phyloP scores from a whole-genome alignment of 2,113 vertebrate species.

The Nesogale talazaci region DNA sequence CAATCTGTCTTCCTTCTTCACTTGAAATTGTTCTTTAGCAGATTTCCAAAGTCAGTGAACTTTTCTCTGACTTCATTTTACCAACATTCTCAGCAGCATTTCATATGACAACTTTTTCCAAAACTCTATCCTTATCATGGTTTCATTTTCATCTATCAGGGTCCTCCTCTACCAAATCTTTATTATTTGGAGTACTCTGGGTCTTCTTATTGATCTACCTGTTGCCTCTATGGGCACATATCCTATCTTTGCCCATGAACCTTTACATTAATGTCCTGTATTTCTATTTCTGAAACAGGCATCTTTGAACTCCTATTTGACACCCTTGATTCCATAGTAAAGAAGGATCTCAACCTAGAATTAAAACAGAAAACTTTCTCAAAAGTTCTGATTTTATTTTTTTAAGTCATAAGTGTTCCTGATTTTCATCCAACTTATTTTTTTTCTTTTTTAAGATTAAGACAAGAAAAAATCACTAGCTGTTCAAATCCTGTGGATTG shows the following conservation, averaged over 20 bases:
- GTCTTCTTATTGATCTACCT: neutral
- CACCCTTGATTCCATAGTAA: neutral
- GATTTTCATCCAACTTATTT: slow-evolving; percentile 1
- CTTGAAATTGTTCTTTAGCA: neutral
- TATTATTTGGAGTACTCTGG: neutral
- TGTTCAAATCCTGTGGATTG: slow-evolving; percentile 35
- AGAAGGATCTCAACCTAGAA: neutral
- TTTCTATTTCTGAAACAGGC: neutral
- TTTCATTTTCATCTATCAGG: neutral
- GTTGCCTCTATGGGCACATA: neutral
- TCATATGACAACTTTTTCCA: neutral
- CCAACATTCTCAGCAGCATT: neutral
- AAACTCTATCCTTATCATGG: neutral
- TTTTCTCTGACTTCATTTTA: slow-evolving; percentile 4
- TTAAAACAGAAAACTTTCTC: neutral
- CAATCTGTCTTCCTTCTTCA: neutral
- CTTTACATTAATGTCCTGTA: neutral
- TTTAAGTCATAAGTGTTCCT: neutral
- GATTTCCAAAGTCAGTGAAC: neutral
- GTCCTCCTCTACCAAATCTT: neutral
- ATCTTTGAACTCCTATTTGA: neutral
- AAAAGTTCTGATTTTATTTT: slow-evolving; percentile 15
- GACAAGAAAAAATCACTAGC: neutral
- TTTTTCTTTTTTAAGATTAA: slow-evolving; percentile 23
- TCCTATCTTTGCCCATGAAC: neutral